Base-by-base conservation (phyloP, 2,113 vertebrate species). In the Hepsetus odoe region DNA sequence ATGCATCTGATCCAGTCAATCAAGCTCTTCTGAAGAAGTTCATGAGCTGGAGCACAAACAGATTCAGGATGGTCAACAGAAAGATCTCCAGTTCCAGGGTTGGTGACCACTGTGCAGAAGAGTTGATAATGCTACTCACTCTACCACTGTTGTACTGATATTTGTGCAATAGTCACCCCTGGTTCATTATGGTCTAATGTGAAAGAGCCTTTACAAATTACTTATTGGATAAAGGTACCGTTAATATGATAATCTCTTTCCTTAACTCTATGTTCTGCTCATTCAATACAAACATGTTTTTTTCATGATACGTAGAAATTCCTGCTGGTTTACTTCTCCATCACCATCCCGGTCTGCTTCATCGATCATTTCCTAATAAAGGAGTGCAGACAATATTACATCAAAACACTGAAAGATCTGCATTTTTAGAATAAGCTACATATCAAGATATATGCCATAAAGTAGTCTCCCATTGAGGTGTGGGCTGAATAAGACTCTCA, bases 251-350 rank as follows among this genome's bases (percentile, higher is more conserved):
- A 22, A 22, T 12, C 20, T 9, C n/a, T 42, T 13, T 59, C 67
- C 67, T 53, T 53, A 32, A 14, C n/a, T 16, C 8, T 44, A 42
- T 13, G 12, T 22, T 51, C 56, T 49, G 66, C 24, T 32, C 24
- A 9, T 64, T 96, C 89, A 98, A 87, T 96, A 97, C 16, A 98
- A 91, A 86, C 95, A 95, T 26, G 95, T 97, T 87, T 98, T 96
- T 88, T 97, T 97, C 97, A 98, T 98, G 79, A 98, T 96, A 62
- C 94, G 89, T 84, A 99, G 90, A 86, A 98, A 99, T 44, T 98
- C 97, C 74, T 96, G 94, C 89, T 98, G 95, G 6, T 91, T 96
- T 81, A 97, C 97, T 70, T 98, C 94, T 28, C 97, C 96, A 0
- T 99, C 96, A n/a, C 96, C 96, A 22, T 98, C 96, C 66, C 95